Conservation (phyloP, 2,113 vertebrate genomes). For the Pardalotus punctatus region DNA sequence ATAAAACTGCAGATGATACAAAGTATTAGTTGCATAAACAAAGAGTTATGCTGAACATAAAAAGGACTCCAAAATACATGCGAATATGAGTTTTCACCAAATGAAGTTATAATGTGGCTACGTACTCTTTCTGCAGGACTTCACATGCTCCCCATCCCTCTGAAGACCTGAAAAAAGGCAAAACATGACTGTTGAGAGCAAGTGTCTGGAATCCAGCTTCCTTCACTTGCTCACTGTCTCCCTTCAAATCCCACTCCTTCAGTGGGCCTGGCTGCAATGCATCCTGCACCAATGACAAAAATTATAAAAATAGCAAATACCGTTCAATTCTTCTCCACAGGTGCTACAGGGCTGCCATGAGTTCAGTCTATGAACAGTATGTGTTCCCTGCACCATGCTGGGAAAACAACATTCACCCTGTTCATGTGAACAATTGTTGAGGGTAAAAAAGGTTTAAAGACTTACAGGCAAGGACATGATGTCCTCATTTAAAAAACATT, state of each 20-base stretch:
- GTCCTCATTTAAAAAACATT: background rate
- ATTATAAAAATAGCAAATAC: background rate
- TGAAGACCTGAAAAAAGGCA: background rate
- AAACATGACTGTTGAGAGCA: background rate
- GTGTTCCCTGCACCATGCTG: background rate
- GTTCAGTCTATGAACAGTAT: background rate
- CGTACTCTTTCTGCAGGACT: background rate
- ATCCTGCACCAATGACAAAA: background rate
- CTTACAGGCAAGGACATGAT: background rate
- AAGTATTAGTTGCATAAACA: background rate
- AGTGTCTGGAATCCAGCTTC: background rate
- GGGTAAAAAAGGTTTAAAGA: background rate
- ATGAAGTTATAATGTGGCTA: background rate
- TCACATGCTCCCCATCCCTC: background rate
- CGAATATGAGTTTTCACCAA: background rate
- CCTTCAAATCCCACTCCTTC: background rate
- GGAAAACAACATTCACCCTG: background rate
- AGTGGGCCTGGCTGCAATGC: background rate
- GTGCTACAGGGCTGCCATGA: background rate
- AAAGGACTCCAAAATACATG: background rate
- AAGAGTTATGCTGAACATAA: background rate
- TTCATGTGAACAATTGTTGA: background rate
- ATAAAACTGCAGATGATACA: background rate
- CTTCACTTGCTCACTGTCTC: background rate
- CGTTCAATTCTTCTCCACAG: background rate